Conservation (phyloP, 2,888 invertebrate genomes). For the Digitonthophagus gazella region DNA sequence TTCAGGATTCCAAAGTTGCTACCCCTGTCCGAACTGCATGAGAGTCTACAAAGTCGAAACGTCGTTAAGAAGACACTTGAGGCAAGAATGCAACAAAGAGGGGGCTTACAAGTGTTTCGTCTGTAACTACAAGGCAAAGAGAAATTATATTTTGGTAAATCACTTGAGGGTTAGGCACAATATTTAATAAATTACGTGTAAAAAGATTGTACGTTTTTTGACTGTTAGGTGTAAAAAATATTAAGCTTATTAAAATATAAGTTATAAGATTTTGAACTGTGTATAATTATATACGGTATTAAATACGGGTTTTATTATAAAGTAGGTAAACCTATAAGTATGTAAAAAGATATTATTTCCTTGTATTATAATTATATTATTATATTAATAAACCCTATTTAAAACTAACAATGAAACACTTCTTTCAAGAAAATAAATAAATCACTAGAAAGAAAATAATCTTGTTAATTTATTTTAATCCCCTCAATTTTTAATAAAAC, state of each 20-base stretch:
- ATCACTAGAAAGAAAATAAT: no score
- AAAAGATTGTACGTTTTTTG: no score
- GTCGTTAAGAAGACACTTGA: conserved; percentile 61
- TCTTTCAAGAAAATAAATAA: no score
- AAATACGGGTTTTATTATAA: not conserved
- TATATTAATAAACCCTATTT: no score
- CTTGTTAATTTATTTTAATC: no score
- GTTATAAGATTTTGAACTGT: no score
- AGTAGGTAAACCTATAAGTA: no score
- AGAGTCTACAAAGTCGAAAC: conserved; percentile 59
- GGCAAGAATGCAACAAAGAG: conserved; percentile 58
- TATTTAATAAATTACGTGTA: conserved; percentile 24
- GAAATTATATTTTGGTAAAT: conserved; percentile 28
- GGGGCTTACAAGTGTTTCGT: conserved; percentile 26
- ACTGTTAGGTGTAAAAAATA: no score
- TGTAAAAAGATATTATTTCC: no score
- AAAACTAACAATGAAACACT: no score
- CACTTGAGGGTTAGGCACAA: conserved; percentile 26
- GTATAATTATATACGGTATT: not conserved
- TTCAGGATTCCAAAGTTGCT: conserved; percentile 7
- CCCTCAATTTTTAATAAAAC: no score
- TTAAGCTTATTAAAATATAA: not conserved
- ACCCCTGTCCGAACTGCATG: conserved; percentile 24
- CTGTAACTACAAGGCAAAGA: conserved; percentile 29
- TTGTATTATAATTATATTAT: no score